phyloP scores from a whole-genome alignment of 2,113 vertebrate genomes.

The Aphyosemion australe region DNA sequence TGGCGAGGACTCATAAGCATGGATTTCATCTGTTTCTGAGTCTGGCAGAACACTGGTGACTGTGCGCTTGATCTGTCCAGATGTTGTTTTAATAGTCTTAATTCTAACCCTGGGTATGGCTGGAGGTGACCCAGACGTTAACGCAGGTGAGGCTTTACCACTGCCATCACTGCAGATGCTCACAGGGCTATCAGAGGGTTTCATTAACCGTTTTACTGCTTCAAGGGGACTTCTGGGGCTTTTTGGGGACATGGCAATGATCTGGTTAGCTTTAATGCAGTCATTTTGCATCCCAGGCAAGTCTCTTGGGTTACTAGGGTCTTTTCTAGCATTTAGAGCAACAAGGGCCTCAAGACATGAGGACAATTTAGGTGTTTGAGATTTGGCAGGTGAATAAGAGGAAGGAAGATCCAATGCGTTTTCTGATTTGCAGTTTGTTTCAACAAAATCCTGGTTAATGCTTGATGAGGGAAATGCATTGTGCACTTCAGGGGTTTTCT shows the following conservation, averaged over 20 bases:
- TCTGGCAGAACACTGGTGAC: slow-evolving; percentile 91
- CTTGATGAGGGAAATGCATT: slow-evolving; percentile 68
- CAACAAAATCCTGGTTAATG: slow-evolving; percentile 70
- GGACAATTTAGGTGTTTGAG: slow-evolving; percentile 87
- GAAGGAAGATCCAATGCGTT: slow-evolving; percentile 59
- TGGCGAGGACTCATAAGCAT: slow-evolving; percentile 84
- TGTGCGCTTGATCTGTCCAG: slow-evolving; percentile 94
- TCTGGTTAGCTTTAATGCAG: slow-evolving; percentile 82
- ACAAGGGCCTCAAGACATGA: slow-evolving; percentile 92
- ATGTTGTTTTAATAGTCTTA: slow-evolving; percentile 96
- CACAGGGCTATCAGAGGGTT: slow-evolving; percentile 89
- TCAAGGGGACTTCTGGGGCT: slow-evolving; percentile 92
- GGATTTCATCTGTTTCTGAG: slow-evolving; percentile 86
- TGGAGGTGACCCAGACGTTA: slow-evolving; percentile 86
- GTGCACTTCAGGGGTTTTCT: slow-evolving; percentile 71
- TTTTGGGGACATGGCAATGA: slow-evolving; percentile 90
- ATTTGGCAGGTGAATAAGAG: slow-evolving; percentile 80
- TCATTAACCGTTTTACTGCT: slow-evolving; percentile 83
- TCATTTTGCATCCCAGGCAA: slow-evolving; percentile 78
- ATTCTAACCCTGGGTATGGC: slow-evolving; percentile 96
- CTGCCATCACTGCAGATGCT: slow-evolving; percentile 94
- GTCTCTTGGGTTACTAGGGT: slow-evolving; percentile 79
- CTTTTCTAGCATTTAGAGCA: slow-evolving; percentile 89
- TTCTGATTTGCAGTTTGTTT: slow-evolving; percentile 69
- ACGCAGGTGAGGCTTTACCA: slow-evolving; percentile 87